Evolutionary conservation across 2,888 invertebrate species (phyloP).

Genomic region (Drosophila silvestris): DNA sequence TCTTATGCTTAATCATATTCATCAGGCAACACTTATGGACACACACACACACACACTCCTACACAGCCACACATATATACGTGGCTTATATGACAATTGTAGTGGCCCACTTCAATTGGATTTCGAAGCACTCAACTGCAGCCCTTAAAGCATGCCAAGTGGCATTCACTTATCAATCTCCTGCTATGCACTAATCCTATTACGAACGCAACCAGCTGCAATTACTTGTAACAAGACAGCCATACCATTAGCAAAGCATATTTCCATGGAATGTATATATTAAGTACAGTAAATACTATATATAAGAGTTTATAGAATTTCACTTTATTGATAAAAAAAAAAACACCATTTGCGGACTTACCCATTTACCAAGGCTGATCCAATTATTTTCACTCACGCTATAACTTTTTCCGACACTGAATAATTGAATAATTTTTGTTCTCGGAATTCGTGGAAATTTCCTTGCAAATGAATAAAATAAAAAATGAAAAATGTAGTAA

Average conservation of each 20-base stretch:
- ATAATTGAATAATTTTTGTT: conserved; percentile 26
- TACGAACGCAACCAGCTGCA: not conserved
- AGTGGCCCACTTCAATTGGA: conserved; percentile 8
- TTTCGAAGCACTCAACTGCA: conserved; percentile 8
- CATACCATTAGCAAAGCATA: not conserved
- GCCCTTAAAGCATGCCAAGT: conserved; percentile 11
- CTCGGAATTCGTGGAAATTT: not conserved
- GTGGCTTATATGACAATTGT: conserved; percentile 18
- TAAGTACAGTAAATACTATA: conserved; percentile 5
- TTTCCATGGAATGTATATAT: not conserved
- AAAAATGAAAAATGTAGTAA: not conserved
- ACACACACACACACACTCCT: not conserved
- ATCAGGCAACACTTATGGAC: conserved; percentile 8
- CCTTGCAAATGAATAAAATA: not conserved
- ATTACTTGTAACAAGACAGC: conserved; percentile 1
- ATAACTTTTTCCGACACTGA: conserved; percentile 18
- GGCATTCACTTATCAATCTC: conserved; percentile 2
- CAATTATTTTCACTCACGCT: conserved; percentile 21
- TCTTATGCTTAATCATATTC: conserved; percentile 37
- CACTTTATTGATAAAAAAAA: not conserved
- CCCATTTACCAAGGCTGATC: conserved; percentile 9
- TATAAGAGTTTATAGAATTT: not conserved
- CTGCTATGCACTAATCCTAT: not conserved
- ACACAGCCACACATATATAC: not conserved
- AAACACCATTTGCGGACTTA: conserved; percentile 10